Evolutionary conservation across 2,113 vertebrate genomes (phyloP).

Genomic region (Daphoenositta chrysoptera): DNA sequence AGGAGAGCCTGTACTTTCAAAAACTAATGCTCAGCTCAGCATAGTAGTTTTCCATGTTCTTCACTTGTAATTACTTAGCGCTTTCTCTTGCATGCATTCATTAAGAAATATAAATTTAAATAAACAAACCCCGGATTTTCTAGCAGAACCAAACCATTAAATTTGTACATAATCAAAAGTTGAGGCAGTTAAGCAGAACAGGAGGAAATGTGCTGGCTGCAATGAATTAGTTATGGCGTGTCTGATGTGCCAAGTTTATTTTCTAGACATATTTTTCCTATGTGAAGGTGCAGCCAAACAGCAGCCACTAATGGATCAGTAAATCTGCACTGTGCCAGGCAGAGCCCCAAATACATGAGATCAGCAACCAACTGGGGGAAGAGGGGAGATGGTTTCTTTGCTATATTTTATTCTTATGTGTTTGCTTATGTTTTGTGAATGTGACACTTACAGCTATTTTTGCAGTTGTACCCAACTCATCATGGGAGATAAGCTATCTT

Average conservation of each 20-base stretch:
- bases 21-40: background rate
- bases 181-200: background rate
- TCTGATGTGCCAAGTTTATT: constrained; percentile 20
- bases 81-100: background rate
- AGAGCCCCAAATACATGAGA: background rate
- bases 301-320: constrained; percentile 27
- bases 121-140: background rate
- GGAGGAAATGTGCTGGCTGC: background rate
- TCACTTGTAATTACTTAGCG: background rate
- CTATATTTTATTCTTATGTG: background rate
- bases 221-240: background rate
- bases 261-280: background rate
- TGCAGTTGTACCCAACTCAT: background rate
- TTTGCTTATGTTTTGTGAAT: background rate
- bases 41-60: background rate
- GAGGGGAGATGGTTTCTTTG: background rate
- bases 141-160: background rate
- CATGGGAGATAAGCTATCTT: background rate
- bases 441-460: background rate
- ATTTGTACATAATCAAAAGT: background rate
- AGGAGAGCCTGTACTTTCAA: background rate
- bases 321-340: constrained; percentile 14
- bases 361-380: background rate
- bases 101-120: background rate
- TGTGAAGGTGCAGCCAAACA: constrained; percentile 20